Percentiles rank a stretch among this genome's conserved stretches.
phyloP scores from a whole-genome alignment of 2,888 invertebrate species.

The Drosophila prolongata region DNA sequence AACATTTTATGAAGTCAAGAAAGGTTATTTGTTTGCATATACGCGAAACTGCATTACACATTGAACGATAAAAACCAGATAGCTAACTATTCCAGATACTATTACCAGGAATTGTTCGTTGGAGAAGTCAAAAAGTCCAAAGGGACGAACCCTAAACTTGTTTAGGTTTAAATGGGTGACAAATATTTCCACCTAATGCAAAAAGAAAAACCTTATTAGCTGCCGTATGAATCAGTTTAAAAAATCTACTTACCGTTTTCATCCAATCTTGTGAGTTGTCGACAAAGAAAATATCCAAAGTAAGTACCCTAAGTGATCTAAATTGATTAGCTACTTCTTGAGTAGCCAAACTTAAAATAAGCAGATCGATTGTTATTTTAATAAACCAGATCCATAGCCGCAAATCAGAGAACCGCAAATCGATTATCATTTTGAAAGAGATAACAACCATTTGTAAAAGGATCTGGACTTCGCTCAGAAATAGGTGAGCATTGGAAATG shows the following conservation, averaged over 20 bases:
- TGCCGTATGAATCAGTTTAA: background rate
- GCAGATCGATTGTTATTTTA: background rate
- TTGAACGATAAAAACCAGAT: background rate
- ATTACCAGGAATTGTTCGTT: background rate
- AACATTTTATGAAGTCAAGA: no score
- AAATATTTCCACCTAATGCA: slow-evolving; percentile 8
- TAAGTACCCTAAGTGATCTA: background rate
- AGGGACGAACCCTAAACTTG: background rate
- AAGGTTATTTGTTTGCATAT: no score
- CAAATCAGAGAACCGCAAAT: background rate
- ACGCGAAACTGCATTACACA: background rate
- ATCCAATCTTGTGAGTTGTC: background rate
- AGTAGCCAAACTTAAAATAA: slow-evolving; percentile 3
- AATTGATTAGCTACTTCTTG: slow-evolving; percentile 9
- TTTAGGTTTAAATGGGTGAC: background rate
- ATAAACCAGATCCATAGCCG: background rate
- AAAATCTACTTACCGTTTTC: background rate
- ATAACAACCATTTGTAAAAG: background rate
- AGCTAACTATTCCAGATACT: background rate
- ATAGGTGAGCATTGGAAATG: background rate
- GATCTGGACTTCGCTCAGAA: background rate
- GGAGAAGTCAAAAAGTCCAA: slow-evolving; percentile 10
- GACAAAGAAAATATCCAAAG: background rate
- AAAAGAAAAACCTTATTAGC: no score
- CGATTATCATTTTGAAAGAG: background rate